phyloP scores from a whole-genome alignment of 2,888 invertebrate species.

The Adelognathus sp. region DNA sequence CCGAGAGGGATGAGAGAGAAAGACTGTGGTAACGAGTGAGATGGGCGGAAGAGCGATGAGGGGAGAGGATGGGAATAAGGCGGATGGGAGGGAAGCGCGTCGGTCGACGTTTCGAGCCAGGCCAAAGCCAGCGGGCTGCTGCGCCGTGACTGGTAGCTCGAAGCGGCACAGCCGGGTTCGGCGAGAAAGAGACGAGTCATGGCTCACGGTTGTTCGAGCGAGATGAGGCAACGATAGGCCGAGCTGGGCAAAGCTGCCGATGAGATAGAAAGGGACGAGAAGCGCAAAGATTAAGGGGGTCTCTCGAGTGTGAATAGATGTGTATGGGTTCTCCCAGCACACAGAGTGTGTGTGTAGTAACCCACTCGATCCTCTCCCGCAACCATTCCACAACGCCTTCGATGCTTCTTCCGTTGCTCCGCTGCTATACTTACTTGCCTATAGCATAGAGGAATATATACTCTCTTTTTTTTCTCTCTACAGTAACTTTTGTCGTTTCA shows the following conservation, averaged over 20 bases:
- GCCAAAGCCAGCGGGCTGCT: slow-evolving; percentile 29
- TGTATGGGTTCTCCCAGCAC: no score
- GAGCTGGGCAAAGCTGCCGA: background rate
- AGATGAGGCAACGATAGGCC: background rate
- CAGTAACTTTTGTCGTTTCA: background rate
- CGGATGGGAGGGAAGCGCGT: slow-evolving; percentile 54
- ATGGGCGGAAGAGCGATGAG: background rate
- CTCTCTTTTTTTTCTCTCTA: background rate
- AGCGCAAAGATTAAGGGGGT: background rate
- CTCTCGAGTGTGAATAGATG: slow-evolving; percentile 1
- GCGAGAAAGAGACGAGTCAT: slow-evolving; percentile 13
- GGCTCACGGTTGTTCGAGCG: no score
- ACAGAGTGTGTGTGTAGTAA: background rate
- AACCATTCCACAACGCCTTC: background rate
- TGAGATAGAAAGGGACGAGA: slow-evolving; percentile 23
- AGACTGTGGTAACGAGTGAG: background rate
- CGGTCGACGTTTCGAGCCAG: slow-evolving; percentile 47
- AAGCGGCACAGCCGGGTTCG: slow-evolving; percentile 4
- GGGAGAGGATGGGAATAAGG: slow-evolving; percentile 55
- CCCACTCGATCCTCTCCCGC: slow-evolving; percentile 5
- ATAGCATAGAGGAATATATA: no score
- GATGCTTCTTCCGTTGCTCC: background rate
- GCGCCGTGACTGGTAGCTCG: slow-evolving; percentile 33
- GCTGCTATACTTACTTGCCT: background rate
- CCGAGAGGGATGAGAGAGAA: slow-evolving; percentile 54